Base-by-base conservation (phyloP, 2,797 vertebrate genomes). In the Sebastes alutus region DNA sequence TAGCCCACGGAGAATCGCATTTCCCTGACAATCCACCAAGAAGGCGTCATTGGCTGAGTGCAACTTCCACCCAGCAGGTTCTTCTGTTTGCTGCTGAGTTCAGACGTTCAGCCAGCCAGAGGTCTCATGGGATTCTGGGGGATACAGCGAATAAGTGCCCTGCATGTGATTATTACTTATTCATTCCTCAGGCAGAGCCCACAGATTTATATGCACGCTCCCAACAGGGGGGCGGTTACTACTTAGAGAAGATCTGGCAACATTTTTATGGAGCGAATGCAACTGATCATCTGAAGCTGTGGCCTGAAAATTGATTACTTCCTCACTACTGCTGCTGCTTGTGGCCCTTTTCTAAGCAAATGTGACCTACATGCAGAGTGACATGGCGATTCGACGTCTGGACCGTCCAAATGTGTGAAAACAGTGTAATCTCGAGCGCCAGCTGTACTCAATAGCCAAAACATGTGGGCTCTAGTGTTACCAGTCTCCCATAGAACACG, bases 381-480 rank as follows among this genome's bases (percentile, higher is more conserved):
- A 87, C 54, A 64, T 59, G 78, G 77, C 64, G 46, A 72, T 86
- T 84, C 72, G 55, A 72, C 25, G 30, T 70, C 75, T 65, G 68
- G 23, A 70, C 54, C 10, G 7, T 75, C 76, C 54, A 70, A 80
- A 80, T 69, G 73, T 75, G 54, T 62, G 62, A 72, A 80, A 87
- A 83, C 72, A 35, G 66, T 74, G 65, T 87, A 82, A 85, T 90
- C 83, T 74, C 68, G 8, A 77, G 79, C 22, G 33, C 71, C 87
- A 91, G 92, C 88, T 89, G 84, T 59, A 67, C 84, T 81, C 77
- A 61, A 85, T 62, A 89, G 82, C 82, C 83, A 90, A 93, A 91
- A 91, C 88, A 92, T 85, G 91, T 89, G 87, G 77, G 84, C 72
- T 91, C 86, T 88, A 61, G 80, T 85, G 87, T 91, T 94, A 88